A percentile compares a stretch with the other conserved stretches of the same genome.
phyloP scores from a whole-genome alignment of 2,113 vertebrate species.

The Notarius lentiginosus region DNA sequence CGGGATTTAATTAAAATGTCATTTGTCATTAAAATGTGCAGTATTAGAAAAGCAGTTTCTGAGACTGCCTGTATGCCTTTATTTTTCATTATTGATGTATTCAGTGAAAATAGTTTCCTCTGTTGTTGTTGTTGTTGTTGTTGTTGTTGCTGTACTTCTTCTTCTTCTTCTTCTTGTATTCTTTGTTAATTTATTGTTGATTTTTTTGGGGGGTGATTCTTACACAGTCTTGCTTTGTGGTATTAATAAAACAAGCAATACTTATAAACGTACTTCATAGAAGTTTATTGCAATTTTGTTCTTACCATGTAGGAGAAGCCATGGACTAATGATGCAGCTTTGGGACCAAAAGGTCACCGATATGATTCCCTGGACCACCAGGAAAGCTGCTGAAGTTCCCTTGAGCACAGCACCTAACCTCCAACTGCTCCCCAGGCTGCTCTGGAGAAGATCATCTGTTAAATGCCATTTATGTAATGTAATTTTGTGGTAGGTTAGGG shows the following conservation, averaged over 20 bases:
- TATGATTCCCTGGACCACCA: too few species aligned
- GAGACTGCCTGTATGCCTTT: not conserved
- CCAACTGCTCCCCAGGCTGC: too few species aligned
- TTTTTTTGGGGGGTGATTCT: not conserved
- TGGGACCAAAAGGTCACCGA: too few species aligned
- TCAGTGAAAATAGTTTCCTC: not conserved
- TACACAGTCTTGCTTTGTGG: not conserved
- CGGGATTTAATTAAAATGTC: conserved; percentile 2
- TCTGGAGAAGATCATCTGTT: too few species aligned
- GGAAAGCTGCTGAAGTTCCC: too few species aligned
- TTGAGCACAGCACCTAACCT: too few species aligned
- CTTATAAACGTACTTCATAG: not conserved
- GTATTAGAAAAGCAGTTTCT: not conserved
- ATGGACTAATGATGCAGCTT: too few species aligned
- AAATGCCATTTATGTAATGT: too few species aligned
- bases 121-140: not conserved
- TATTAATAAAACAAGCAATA: not conserved
- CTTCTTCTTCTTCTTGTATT: not conserved
- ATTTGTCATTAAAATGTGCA: conserved; percentile 9
- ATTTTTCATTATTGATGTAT: not conserved
- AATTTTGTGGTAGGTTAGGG: not conserved
- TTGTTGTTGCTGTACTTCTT: not conserved
- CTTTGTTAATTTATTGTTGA: not conserved
- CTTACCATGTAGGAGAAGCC: not conserved
- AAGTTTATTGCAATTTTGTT: not conserved